These are phyloP conservation scores for Anguilla pacifica DNA, from an alignment of 2,797 vertebrate genomes.

Conservation along the genomic window DNA sequence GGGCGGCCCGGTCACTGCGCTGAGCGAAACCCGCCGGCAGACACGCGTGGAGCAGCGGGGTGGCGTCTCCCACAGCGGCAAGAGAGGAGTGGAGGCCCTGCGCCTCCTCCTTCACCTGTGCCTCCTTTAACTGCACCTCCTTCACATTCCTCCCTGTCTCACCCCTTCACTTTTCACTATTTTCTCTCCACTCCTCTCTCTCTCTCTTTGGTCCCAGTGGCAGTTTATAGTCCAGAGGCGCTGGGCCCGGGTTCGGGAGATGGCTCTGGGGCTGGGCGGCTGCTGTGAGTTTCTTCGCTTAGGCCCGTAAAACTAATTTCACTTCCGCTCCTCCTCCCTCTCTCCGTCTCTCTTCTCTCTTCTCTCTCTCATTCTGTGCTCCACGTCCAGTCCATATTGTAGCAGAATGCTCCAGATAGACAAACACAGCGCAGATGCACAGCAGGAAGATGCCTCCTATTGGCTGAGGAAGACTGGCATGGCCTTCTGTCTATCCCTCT, in stretches of 20 bases:
- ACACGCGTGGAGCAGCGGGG: neutral
- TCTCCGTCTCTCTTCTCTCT: neutral
- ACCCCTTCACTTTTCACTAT: neutral
- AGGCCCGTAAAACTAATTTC: neutral
- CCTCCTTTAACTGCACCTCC: neutral
- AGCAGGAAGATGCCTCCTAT: neutral
- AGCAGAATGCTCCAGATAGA: slow-evolving; percentile 48
- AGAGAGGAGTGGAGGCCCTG: neutral
- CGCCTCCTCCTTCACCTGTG: neutral
- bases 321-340: neutral
- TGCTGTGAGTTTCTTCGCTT: neutral
- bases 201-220: neutral
- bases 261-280: neutral
- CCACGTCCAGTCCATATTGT: neutral
- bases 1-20: neutral
- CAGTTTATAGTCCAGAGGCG: neutral
- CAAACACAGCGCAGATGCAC: slow-evolving; percentile 45
- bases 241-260: neutral
- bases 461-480: slow-evolving; percentile 51
- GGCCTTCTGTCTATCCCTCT: slow-evolving; percentile 12
- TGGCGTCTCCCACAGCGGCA: neutral
- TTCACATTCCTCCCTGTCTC: neutral
- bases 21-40: neutral
- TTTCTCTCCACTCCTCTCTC: neutral
- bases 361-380: neutral